Conservation (phyloP, 2,113 vertebrate species). For the Trogon melanurus region DNA sequence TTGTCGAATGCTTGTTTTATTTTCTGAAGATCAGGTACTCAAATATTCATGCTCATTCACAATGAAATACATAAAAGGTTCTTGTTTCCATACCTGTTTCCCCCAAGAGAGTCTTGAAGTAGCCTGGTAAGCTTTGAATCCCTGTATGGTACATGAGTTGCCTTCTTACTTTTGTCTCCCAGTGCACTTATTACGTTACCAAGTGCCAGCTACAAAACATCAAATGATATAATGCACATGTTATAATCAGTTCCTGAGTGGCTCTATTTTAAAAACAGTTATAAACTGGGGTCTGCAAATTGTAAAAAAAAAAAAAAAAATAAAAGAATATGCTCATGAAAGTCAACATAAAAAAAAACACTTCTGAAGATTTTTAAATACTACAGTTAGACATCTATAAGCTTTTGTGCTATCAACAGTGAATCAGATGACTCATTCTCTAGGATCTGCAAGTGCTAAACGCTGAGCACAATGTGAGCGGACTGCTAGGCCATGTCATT, state of each 20-base stretch:
- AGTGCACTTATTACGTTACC: slow-evolving; percentile 98
- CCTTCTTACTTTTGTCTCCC: slow-evolving; percentile 94
- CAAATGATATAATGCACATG: neutral
- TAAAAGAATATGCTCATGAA: neutral
- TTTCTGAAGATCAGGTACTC: neutral
- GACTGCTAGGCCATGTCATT: neutral
- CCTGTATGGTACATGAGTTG: slow-evolving; percentile 94
- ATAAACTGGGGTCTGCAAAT: neutral
- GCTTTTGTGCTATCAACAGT: neutral
- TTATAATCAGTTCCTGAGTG: neutral
- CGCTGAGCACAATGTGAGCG: neutral
- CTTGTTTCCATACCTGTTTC: slow-evolving; percentile 87
- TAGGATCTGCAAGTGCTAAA: neutral
- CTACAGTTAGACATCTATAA: neutral
- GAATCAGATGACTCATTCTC: neutral
- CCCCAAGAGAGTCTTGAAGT: slow-evolving; percentile 95
- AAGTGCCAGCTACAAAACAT: slow-evolving; percentile 86
- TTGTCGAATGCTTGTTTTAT: neutral
- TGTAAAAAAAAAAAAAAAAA: neutral
- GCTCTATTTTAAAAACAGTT: neutral
- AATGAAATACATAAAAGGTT: neutral
- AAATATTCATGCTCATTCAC: neutral
- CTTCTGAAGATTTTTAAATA: neutral
- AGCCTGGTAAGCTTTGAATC: slow-evolving; percentile 97
- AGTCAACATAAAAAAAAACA: neutral